phyloP scores from a whole-genome alignment of 2,888 invertebrate genomes.

The Caenorhabditis zanzibari region DNA sequence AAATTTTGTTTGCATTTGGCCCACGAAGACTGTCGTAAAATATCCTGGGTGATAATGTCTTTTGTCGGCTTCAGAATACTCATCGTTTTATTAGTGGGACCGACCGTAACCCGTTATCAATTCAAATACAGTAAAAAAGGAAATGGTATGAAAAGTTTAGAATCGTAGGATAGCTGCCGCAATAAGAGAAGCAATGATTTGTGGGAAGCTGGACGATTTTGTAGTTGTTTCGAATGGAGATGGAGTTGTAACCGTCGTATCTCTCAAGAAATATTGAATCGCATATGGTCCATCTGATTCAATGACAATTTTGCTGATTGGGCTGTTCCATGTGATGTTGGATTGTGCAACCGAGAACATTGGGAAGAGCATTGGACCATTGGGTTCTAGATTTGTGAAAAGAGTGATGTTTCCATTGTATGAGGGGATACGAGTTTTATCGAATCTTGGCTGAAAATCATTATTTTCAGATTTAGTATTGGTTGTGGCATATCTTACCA shows the following conservation, averaged over 20 bases:
- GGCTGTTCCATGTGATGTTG: slow-evolving; percentile 28
- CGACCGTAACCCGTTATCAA: slow-evolving; percentile 45
- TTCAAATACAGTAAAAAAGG: slow-evolving; percentile 15
- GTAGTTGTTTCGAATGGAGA: slow-evolving; percentile 38
- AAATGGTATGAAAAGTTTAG: slow-evolving; percentile 9
- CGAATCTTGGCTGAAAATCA: slow-evolving; percentile 44
- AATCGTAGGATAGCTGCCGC: slow-evolving; percentile 34
- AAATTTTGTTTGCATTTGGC: slow-evolving; percentile 5
- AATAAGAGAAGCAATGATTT: slow-evolving; percentile 43
- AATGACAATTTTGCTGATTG: slow-evolving; percentile 28
- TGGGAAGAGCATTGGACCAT: slow-evolving; percentile 1
- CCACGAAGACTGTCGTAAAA: neutral
- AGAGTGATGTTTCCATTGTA: slow-evolving; percentile 39
- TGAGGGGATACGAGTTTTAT: neutral
- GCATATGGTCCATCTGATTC: slow-evolving; percentile 43
- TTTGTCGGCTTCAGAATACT: slow-evolving; percentile 18
- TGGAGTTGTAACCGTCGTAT: slow-evolving; percentile 39
- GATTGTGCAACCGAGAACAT: slow-evolving; percentile 14
- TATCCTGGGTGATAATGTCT: neutral
- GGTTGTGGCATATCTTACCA: slow-evolving; percentile 9
- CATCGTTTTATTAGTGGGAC: slow-evolving; percentile 42
- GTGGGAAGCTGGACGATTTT: slow-evolving; percentile 34
- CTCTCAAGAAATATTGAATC: slow-evolving; percentile 43
- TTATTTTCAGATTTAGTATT: neutral
- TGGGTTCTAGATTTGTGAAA: neutral